A percentile compares a stretch with the other conserved stretches of the same genome.
Conservation (phyloP, 2,113 vertebrate species). For the Porphyrio hochstetteri region DNA sequence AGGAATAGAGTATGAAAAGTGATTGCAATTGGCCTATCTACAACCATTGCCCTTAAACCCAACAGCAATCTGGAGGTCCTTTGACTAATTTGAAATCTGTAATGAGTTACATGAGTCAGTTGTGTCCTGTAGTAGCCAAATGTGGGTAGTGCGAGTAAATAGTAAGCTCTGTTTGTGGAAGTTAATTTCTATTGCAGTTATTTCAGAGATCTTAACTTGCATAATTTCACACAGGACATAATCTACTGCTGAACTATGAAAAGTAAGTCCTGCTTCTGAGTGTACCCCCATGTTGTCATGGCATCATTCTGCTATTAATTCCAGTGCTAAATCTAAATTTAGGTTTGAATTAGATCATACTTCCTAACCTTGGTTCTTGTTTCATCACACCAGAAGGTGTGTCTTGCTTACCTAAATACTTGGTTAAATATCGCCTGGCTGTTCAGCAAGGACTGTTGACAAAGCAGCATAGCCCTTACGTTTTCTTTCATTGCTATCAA, state of each 20-base stretch:
- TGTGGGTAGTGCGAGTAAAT: neutral
- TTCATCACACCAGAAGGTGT: slow-evolving; percentile 16
- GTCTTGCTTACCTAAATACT: neutral
- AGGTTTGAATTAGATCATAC: neutral
- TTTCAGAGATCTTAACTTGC: neutral
- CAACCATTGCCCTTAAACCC: neutral
- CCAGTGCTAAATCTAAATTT: slow-evolving; percentile 16
- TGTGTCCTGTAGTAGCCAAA: neutral
- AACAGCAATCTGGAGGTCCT: neutral
- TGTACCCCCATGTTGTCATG: neutral
- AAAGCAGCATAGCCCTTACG: neutral
- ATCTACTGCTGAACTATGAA: neutral
- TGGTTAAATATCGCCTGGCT: neutral
- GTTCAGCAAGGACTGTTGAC: neutral
- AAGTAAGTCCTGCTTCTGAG: neutral
- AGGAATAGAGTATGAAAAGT: neutral
- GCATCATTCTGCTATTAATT: slow-evolving; percentile 15
- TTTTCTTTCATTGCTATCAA: neutral
- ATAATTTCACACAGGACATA: neutral
- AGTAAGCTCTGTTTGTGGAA: neutral
- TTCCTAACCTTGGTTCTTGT: slow-evolving; percentile 27
- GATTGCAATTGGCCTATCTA: neutral
- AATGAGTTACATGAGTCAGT: neutral
- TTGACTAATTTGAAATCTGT: neutral
- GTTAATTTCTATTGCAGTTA: neutral